Conservation (phyloP, 2,113 vertebrate genomes). For the Epinephelus moara region DNA sequence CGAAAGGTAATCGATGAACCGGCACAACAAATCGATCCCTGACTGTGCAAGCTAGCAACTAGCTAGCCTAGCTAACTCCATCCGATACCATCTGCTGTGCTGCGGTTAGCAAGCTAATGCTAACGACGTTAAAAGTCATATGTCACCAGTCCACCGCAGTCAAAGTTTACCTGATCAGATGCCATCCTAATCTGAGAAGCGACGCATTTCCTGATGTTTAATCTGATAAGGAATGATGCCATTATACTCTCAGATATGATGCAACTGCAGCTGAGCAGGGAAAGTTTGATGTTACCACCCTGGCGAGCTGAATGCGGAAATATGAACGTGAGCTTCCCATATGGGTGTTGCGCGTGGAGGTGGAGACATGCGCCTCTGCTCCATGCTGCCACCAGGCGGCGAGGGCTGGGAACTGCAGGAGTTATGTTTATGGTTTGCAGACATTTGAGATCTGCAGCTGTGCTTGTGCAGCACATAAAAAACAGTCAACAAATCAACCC, state of each 20-base stretch:
- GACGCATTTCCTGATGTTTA: constrained; percentile 64
- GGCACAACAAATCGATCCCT: background rate
- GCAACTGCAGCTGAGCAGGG: background rate
- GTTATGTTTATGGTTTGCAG: background rate
- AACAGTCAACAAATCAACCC: background rate
- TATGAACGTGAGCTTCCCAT: constrained; percentile 10
- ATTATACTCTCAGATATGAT: background rate
- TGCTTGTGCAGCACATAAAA: background rate
- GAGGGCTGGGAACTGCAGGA: constrained; percentile 4
- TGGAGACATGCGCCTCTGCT: background rate
- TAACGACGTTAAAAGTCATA: background rate
- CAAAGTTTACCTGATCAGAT: constrained; percentile 82
- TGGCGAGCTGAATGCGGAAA: constrained; percentile 52
- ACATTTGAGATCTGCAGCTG: background rate
- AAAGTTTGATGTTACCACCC: background rate
- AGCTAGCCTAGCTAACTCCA: background rate
- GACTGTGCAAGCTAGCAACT: background rate
- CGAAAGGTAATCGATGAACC: background rate
- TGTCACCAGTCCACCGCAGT: background rate
- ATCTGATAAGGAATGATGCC: constrained; percentile 64
- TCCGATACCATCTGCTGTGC: background rate
- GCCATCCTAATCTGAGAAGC: constrained; percentile 75
- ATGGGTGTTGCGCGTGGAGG: constrained; percentile 29
- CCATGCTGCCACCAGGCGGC: constrained; percentile 37
- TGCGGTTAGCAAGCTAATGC: constrained; percentile 47